Evolutionary conservation across 2,888 invertebrate species (phyloP), one percentile per base, ranked within the genome.

Genomic region (Schrankia costaestrigalis): DNA sequence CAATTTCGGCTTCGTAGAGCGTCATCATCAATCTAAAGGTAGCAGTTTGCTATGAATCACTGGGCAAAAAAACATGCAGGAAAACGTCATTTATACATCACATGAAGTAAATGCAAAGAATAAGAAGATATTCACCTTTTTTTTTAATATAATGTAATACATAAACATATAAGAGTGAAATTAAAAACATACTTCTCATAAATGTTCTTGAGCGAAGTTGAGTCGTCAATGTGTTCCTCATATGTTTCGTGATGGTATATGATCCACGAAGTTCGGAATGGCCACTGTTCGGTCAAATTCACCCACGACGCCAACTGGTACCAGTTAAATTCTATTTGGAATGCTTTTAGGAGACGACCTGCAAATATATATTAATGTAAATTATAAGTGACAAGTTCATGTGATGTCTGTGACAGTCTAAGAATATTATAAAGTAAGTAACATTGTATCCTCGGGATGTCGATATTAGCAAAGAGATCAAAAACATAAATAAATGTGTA

Each of bases 281-380:
- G 99, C 99, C 99, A 99, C 76, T 99, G 99, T 73, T 99, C 99
- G 0, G 98, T 97, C 36, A 99, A 92, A 81, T 99, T 98, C 54
- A 99, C 95, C 99, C 99, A 99, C 38, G 97, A 96, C 43, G 98
- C 98, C 58, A 99, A 90, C 60, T 97, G 95, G 83, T 98, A 97
- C 99, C 99, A 99, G 83, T 97, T 97, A 88, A 99, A 99, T 76
- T 99, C 99, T 57, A 99, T 96, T 89, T 98, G 97, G 90, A 99
- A 98, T 69, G 99, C 97, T 90, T 99, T 96, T 56, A 99, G 89
- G 51, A 99, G 90, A 34, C 99, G 95, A 46, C 97, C 97, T 96
- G 23, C 0, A 30, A 4, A 33, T 10, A n/a, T 11, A 15, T 14
- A 22, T 26, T 23, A 23, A 6, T 9, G 3, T 23, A 23, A 23